Evolutionary conservation across 2,113 vertebrate genomes (phyloP), one percentile per base, ranked within the genome.

Genomic region (Cygnus buccinator): DNA sequence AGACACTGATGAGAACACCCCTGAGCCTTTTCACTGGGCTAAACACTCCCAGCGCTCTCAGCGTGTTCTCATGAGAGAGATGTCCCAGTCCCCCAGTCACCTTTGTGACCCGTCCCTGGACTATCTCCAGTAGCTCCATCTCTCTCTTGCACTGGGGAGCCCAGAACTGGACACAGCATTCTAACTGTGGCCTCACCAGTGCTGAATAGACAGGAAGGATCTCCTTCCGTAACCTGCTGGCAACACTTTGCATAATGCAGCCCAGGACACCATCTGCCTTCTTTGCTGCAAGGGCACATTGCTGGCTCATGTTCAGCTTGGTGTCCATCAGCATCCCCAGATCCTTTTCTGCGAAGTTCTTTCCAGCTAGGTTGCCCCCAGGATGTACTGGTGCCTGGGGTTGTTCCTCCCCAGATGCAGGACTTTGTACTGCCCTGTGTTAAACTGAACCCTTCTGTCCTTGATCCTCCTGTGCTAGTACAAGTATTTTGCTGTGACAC

Each of bases 331-430:
- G 25, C 39, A 29, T 43, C 18, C 19, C 22, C 1, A 5, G 13
- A 7, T 68, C 48, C 21, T 62, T 92, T 87, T 39, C 33, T 71
- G 57, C 8, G 10, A 41, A 17, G 7, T 26, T 33, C 35, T 82
- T 59, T 75, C 43, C 8, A 3, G 23, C 10, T 37, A 12, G 20
- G 13, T 58, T 26, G 20, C 20, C 37, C 7, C 8, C 22, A 48
- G 25, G 11, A 2, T 6, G 3, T 67, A 1, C 33, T 67, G 52
- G 13, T 2, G 3, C 23, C 3, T 22, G 25, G 17, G 22, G 3
- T 50, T 81, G 33, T 67, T 92, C n/a, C 29, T 66, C 3, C 10
- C 72, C 22, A 1, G 5, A 17, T 59, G 26, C 26, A 54, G 66
- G 52, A 33, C 41, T 88, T 48, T 72, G 22, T 25, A 72, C 0